These are phyloP conservation scores for Nymphalis urticae DNA, from an alignment of 2,888 invertebrate species.

Conservation along the genomic window DNA sequence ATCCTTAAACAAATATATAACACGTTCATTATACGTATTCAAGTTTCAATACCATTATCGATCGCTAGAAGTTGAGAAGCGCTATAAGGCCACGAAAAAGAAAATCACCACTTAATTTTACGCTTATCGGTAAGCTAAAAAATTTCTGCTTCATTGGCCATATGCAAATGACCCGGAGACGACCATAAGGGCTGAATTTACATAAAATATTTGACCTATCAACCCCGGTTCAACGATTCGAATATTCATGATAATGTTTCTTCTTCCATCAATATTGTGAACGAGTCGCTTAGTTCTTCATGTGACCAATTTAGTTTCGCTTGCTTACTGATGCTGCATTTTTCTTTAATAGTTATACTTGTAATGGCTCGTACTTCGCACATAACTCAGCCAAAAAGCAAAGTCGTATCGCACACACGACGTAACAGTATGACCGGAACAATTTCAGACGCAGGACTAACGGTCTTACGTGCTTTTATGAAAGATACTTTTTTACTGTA, in stretches of 20 bases:
- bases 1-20: too few relatives aligned
- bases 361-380: too few relatives aligned
- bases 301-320: not conserved
- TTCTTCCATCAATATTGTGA: slow-evolving; percentile 29
- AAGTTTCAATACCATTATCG: not conserved
- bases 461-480: too few relatives aligned
- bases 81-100: slow-evolving; percentile 16
- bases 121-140: slow-evolving; percentile 47
- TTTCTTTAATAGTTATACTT: too few relatives aligned
- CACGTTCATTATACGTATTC: not conserved
- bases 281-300: slow-evolving; percentile 7
- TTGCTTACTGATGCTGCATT: too few relatives aligned
- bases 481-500: too few relatives aligned
- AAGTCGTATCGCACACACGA: too few relatives aligned
- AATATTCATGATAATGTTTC: slow-evolving; percentile 41
- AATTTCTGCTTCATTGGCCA: slow-evolving; percentile 45
- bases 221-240: slow-evolving; percentile 38
- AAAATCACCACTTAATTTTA: slow-evolving; percentile 43
- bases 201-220: slow-evolving; percentile 48
- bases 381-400: too few relatives aligned
- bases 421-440: too few relatives aligned
- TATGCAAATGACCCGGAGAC: slow-evolving; percentile 46
- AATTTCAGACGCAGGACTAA: too few relatives aligned
- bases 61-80: not conserved
- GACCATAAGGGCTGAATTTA: slow-evolving; percentile 43